Base-by-base conservation (phyloP, 1,140 invertebrate genomes). In the Lasaia peninsularis region DNA sequence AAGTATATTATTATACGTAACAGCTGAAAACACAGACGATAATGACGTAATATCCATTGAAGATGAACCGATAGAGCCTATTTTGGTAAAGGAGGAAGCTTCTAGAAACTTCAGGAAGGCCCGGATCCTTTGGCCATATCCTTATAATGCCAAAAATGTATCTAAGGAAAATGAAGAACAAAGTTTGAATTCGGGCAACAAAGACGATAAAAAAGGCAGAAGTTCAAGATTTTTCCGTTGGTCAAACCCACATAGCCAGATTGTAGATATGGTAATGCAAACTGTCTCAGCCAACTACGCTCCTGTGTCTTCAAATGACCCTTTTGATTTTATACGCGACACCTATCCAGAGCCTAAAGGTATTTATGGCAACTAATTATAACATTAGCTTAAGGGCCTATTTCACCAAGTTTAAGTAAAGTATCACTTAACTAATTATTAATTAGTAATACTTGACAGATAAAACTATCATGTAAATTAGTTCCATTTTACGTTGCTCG, bases 341-440 rank as follows among this genome's bases (percentile, higher is more conserved):
- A 69, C 75, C 0, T 88, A 86, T 60, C 73, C 78, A 12, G 53
- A 81, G 49, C 77, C 85, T 21, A 86, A 83, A 75, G 85, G 85
- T 88, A 69, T 49, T 49, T 28, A 28, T 28, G 8, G 8, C 24
- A 28, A 28, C 24, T 8, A 18, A 16, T 21, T 1, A 49, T 21
- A n/a, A n/a, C n/a, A n/a, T n/a, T n/a, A n/a, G n/a, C n/a, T n/a
- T n/a, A n/a, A n/a, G n/a, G n/a, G n/a, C n/a, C n/a, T n/a, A n/a
- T n/a, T n/a, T n/a, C n/a, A n/a, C n/a, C n/a, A n/a, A n/a, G n/a
- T n/a, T n/a, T n/a, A n/a, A n/a, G n/a, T n/a, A n/a, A n/a, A n/a
- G n/a, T n/a, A n/a, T n/a, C n/a, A n/a, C n/a, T n/a, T n/a, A n/a
- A n/a, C n/a, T n/a, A n/a, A n/a, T n/a, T n/a, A n/a, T n/a, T n/a